Evolutionary conservation across 2,797 vertebrate genomes (phyloP), one percentile per base, ranked within the genome.

Genomic region (Chloroceryle amazona): DNA sequence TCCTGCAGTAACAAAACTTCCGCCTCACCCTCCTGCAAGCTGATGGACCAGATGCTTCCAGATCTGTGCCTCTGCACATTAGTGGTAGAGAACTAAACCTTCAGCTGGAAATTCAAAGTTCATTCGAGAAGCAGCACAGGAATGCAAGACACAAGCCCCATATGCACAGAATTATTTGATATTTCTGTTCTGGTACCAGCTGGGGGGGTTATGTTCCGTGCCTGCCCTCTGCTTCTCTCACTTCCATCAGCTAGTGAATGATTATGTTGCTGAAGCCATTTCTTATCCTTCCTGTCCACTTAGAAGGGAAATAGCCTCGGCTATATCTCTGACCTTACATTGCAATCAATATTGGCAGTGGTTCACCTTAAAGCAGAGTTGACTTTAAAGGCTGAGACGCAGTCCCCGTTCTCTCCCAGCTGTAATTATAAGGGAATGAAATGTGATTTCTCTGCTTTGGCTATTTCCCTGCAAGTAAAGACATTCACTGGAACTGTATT

Each of bases 391-490:
- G 13, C 46, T 57, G 35, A 83, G 41, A 83, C 33, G 49, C 39
- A 67, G 44, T 33, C 31, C 71, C 60, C 86, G 8, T 29, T 79
- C 33, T 60, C 29, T 89, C 39, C 54, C n/a, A 71, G 28, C 4
- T 74, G 29, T 76, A 80, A 81, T 85, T 57, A 82, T 8, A 73
- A 52, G 14, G 22, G 75, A 92, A 71, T 13, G 22, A 67, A 93
- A 73, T 61, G 33, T 25, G 37, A 51, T 76, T 89, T 80, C 23
- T 46, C 4, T 17, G 19, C 8, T 87, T 86, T 39, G 61, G 33
- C 16, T 86, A 31, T 49, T 93, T 89, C 31, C 81, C 68, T 8
- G 3, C 29, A 91, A 92, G 65, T 47, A 57, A 81, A 90, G 57
- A 14, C 33, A 81, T 44, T 46, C 31, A 18, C 15, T 63, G 49